Percentiles rank a stretch among this genome's conserved stretches.
Conservation (phyloP, 1,140 invertebrate genomes). For the Solenopsis invicta region DNA sequence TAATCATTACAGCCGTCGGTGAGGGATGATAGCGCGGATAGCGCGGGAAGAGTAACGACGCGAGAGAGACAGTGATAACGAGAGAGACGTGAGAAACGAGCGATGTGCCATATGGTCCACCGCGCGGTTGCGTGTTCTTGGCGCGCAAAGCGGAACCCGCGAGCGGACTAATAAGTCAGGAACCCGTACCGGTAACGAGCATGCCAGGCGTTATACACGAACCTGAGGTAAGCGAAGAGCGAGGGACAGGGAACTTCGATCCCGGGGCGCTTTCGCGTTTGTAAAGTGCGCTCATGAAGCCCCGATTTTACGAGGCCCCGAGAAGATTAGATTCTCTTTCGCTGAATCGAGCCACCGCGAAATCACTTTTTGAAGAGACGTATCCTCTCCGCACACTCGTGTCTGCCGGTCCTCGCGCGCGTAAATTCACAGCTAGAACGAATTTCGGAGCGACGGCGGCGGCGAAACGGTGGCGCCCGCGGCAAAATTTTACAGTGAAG, state of each 20-base stretch:
- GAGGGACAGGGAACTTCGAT: constrained; percentile 21
- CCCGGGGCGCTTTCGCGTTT: constrained; percentile 20
- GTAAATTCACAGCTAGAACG: constrained; percentile 25
- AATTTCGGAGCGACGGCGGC: constrained; percentile 5
- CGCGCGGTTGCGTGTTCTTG: constrained; percentile 53
- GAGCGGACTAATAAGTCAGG: constrained; percentile 63
- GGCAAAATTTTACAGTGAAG: constrained; percentile 45
- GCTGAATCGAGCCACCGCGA: constrained; percentile 46
- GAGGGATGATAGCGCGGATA: constrained; percentile 50
- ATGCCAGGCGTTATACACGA: constrained; percentile 53
- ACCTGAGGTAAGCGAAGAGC: background rate
- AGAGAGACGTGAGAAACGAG: constrained; percentile 61
- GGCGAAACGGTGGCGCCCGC: background rate
- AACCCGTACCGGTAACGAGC: constrained; percentile 59
- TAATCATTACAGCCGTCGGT: constrained; percentile 53
- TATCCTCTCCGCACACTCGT: constrained; percentile 26
- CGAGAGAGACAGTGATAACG: constrained; percentile 59
- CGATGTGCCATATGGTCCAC: constrained; percentile 62
- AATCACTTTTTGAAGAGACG: constrained; percentile 58
- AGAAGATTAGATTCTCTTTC: constrained; percentile 51
- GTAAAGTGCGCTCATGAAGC: constrained; percentile 44
- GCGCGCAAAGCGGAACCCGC: constrained; percentile 58
- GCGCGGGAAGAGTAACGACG: constrained; percentile 50
- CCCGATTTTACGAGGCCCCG: constrained; percentile 55
- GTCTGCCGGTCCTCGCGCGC: constrained; percentile 44